These are phyloP conservation scores for Cheumatopsyche charites DNA, from an alignment of 1,140 invertebrate species.

Conservation along the genomic window DNA sequence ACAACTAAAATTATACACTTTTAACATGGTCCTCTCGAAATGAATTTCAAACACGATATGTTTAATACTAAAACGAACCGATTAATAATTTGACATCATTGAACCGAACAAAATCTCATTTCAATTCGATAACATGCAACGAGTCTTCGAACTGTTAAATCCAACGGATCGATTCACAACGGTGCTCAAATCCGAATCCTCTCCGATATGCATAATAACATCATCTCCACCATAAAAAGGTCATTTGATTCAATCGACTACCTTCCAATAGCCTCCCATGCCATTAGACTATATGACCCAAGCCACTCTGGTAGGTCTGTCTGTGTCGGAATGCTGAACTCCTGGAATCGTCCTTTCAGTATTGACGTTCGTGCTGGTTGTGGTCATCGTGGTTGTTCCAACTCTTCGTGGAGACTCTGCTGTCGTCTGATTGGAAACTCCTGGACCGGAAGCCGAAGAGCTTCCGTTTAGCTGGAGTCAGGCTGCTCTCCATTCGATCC, in stretches of 20 bases:
- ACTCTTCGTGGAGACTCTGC: constrained; percentile 6
- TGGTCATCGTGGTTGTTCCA: not conserved
- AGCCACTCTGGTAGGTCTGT: constrained; percentile 34
- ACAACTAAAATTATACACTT: too few relatives aligned
- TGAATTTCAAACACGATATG: too few relatives aligned
- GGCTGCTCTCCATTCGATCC: constrained; percentile 33
- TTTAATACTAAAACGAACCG: too few relatives aligned
- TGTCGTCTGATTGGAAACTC: not conserved
- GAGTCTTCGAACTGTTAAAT: too few relatives aligned
- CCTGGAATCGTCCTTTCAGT: constrained; percentile 19
- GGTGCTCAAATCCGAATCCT: too few relatives aligned
- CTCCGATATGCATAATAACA: not conserved
- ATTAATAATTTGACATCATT: too few relatives aligned
- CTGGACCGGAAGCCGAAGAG: not conserved
- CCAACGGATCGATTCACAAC: not conserved
- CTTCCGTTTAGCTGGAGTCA: constrained; percentile 3
- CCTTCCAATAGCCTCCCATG: constrained; percentile 26
- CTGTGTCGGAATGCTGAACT: constrained; percentile 30
- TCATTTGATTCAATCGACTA: constrained; percentile 1
- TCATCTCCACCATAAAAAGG: not conserved
- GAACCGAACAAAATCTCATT: too few relatives aligned
- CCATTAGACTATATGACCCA: constrained; percentile 42
- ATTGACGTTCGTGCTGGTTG: not conserved
- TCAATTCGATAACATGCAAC: too few relatives aligned
- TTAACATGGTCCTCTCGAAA: too few relatives aligned